phyloP scores from a whole-genome alignment of 2,888 invertebrate species.

The Agrochola litura region DNA sequence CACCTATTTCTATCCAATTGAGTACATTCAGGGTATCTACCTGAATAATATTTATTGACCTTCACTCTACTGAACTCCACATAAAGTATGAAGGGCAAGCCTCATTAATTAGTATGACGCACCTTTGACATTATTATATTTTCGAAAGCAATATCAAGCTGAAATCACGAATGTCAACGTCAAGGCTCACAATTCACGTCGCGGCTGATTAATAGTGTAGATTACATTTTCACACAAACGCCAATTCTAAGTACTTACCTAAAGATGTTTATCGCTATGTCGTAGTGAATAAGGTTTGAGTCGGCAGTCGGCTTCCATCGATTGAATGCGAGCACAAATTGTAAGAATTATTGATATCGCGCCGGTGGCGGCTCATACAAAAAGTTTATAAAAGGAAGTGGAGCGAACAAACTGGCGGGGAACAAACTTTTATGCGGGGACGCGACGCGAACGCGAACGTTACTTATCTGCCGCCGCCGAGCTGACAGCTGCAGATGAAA shows the following conservation, averaged over 20 bases:
- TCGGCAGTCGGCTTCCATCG: conserved; percentile 72
- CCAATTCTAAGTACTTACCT: conserved; percentile 54
- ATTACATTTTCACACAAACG: conserved; percentile 60
- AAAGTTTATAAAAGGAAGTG: conserved; percentile 89
- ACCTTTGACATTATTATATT: conserved; percentile 57
- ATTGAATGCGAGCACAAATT: conserved; percentile 80
- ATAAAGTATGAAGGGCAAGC: conserved; percentile 50
- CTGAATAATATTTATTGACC: conserved; percentile 22
- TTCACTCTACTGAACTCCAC: conserved; percentile 47
- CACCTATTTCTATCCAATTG: neutral
- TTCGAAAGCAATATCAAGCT: conserved; percentile 57
- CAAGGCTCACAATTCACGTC: conserved; percentile 55
- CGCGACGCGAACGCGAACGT: conserved; percentile 84
- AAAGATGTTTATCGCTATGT: conserved; percentile 69
- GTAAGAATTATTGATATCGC: conserved; percentile 89
- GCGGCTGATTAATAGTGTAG: conserved; percentile 64
- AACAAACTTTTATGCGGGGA: conserved; percentile 87
- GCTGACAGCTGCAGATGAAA: conserved; percentile 91
- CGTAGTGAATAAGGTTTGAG: conserved; percentile 68
- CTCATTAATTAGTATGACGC: conserved; percentile 65
- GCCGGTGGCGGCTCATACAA: conserved; percentile 82
- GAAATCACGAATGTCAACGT: conserved; percentile 62
- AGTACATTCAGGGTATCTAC: neutral
- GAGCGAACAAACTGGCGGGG: conserved; percentile 88
- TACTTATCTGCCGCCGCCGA: conserved; percentile 88